Base-by-base conservation (phyloP, 1,140 invertebrate species). In the Diuraphis noxia region DNA sequence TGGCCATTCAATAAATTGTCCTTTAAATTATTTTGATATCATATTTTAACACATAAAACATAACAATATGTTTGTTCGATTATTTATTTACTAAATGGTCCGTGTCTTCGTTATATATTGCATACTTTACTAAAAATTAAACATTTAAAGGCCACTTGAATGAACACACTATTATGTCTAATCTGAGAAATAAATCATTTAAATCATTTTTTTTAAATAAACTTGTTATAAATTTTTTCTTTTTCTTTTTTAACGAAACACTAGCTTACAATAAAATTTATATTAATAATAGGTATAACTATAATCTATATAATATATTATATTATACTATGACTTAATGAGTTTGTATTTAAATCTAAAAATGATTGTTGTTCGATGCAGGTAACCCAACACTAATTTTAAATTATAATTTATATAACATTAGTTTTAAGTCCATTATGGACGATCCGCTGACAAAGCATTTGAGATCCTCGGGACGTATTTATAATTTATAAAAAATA, bases 71-170 rank as follows among this genome's bases (percentile, higher is more conserved):
- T 63, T 63, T 89, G 38, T 89, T 72, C 36, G 41, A 43, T 72
- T 41, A 89, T 41, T 89, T 77, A 41, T 77, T 77, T 41, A 77
- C 40, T 41, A 89, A 89, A 77, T 77, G 63, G 56, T 89, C 87
- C 36, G 30, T 88, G 38, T 72, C 87, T 72, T 88, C 46, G 63
- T 88, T 40, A 88, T n/a, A 56, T 88, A 88, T 89, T 89, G 63
- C 63, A 13, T 89, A 89, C 38, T 89, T 89, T 46, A 89, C 41
- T 89, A 89, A 79, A 43, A 89, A 77, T 89, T 89, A 89, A 86
- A 89, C 63, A 89, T 81, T 30, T 52, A 91, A 91, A 91, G 77
- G 89, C 89, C 89, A 91, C 89, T 52, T 49, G 41, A 91, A 81
- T 91, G 89, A 91, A 91, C 89, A 91, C 89, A 91, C 63, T 46